phyloP scores from a whole-genome alignment of 2,113 vertebrate genomes.

The Syrrhaptes paradoxus region DNA sequence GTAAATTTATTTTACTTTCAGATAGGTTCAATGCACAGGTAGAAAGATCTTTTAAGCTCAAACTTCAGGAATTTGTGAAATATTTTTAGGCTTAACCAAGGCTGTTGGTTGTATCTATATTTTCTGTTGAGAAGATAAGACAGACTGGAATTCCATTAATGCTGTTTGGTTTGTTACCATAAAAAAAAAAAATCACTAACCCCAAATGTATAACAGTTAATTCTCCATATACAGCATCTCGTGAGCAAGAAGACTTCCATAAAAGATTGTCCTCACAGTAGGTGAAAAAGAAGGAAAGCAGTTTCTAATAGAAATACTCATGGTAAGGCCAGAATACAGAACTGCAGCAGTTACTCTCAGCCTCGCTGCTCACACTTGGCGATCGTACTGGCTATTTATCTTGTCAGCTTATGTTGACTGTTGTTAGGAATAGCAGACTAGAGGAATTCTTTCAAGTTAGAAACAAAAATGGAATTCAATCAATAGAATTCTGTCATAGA shows the following conservation, averaged over 20 bases:
- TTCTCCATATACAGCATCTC: not conserved
- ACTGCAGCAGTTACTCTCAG: not conserved
- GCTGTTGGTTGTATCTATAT: not conserved
- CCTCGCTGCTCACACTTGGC: not conserved
- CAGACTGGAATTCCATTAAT: not conserved
- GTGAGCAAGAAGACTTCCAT: not conserved
- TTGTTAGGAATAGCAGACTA: not conserved
- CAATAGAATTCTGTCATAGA: not conserved
- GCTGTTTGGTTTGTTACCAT: not conserved
- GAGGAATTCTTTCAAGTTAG: not conserved
- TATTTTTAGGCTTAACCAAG: not conserved
- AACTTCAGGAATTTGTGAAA: not conserved
- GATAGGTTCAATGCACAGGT: not conserved
- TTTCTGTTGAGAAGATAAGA: not conserved
- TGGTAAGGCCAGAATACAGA: not conserved
- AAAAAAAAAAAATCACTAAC: not conserved
- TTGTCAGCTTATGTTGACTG: not conserved
- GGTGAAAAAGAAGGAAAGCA: not conserved
- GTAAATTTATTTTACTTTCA: not conserved
- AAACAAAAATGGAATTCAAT: not conserved
- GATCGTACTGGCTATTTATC: not conserved
- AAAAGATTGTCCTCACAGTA: not conserved
- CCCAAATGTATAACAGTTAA: not conserved
- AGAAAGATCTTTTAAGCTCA: not conserved
- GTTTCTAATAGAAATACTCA: not conserved